Evolutionary conservation across 2,888 invertebrate genomes (phyloP).

Genomic region (Drosophila aldrichi): DNA sequence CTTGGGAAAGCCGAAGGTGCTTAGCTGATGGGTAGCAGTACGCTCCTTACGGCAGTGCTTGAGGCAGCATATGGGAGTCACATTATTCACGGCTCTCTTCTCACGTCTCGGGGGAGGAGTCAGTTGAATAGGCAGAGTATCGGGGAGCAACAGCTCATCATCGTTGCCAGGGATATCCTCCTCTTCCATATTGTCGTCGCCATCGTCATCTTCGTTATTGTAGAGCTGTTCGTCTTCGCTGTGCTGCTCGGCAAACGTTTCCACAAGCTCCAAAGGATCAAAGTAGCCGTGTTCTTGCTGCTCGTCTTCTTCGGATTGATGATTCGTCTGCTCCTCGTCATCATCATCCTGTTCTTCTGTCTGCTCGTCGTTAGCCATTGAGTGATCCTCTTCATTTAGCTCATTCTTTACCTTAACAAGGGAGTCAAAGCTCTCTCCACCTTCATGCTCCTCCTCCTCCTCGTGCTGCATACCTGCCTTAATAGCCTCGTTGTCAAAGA

Average conservation of each 20-base stretch:
- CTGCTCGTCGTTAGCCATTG: conserved; percentile 24
- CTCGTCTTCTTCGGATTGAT: neutral
- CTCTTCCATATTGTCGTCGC: conserved; percentile 36
- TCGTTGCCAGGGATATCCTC: conserved; percentile 32
- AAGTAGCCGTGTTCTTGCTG: conserved; percentile 53
- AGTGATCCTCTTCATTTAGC: conserved; percentile 10
- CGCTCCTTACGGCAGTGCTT: conserved; percentile 78
- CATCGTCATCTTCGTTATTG: conserved; percentile 19
- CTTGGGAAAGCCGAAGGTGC: conserved; percentile 80
- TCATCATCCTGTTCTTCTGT: conserved; percentile 11
- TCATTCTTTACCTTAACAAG: conserved; percentile 20
- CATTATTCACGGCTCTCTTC: conserved; percentile 69
- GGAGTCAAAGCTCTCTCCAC: conserved; percentile 12
- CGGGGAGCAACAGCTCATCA: conserved; percentile 49
- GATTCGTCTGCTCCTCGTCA: neutral
- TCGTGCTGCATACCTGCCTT: conserved; percentile 54
- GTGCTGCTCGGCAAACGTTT: conserved; percentile 59
- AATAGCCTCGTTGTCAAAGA: conserved; percentile 71
- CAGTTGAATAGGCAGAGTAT: conserved; percentile 26
- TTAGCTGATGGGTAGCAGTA: conserved; percentile 71
- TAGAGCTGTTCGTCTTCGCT: conserved; percentile 33
- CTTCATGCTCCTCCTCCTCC: conserved; percentile 7
- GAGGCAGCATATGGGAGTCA: conserved; percentile 77
- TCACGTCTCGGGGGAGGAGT: conserved; percentile 44
- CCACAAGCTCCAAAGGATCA: conserved; percentile 69